Evolutionary conservation across 2,797 vertebrate genomes (phyloP).

Genomic region (Macropus fuliginosus): DNA sequence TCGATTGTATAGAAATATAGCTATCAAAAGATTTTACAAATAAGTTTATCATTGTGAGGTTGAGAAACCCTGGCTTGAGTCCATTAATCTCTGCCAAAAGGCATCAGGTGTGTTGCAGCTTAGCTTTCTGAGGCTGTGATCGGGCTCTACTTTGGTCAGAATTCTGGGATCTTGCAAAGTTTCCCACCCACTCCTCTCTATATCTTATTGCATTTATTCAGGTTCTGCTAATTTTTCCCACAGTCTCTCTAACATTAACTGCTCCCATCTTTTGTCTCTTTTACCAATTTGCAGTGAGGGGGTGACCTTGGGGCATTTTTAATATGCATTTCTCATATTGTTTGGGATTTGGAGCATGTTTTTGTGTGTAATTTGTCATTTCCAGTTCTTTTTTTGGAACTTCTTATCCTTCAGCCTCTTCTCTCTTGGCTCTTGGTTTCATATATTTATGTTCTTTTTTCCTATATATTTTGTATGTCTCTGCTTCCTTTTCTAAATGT

Average conservation of each 20-base stretch:
- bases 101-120: not conserved
- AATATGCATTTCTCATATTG: not conserved
- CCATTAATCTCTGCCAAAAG: not conserved
- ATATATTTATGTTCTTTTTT: not conserved
- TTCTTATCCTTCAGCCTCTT: not conserved
- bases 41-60: not conserved
- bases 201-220: not conserved
- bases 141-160: not conserved
- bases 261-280: not conserved
- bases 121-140: not conserved
- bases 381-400: not conserved
- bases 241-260: not conserved
- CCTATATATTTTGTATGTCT: not conserved
- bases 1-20: no score
- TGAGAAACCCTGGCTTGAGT: not conserved
- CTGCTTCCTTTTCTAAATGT: not conserved
- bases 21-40: not conserved
- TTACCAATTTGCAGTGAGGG: not conserved
- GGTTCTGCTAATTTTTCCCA: not conserved
- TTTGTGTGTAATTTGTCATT: not conserved
- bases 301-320: not conserved
- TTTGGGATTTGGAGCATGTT: not conserved
- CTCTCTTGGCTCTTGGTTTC: not conserved
- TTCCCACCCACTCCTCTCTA: accelerated
- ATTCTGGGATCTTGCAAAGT: not conserved